phyloP scores from a whole-genome alignment of 2,113 vertebrate genomes.

The Gadus macrocephalus region DNA sequence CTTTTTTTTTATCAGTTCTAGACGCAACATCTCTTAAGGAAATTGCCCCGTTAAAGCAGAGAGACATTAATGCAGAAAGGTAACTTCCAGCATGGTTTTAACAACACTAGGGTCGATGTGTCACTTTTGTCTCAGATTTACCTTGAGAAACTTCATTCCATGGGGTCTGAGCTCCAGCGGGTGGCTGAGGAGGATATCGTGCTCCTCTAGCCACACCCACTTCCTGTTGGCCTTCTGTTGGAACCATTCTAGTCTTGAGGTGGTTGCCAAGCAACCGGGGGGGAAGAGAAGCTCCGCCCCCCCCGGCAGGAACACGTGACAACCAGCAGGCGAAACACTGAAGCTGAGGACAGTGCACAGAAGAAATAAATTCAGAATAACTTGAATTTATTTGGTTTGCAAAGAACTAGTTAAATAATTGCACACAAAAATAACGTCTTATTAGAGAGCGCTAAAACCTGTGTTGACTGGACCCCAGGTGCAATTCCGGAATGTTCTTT shows the following conservation, averaged over 20 bases:
- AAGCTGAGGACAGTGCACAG: conserved; percentile 59
- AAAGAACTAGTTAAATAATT: not conserved
- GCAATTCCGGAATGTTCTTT: conserved; percentile 60
- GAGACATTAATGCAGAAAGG: no score
- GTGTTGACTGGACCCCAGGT: conserved; percentile 66
- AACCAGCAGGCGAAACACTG: conserved; percentile 66
- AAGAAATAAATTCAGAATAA: not conserved
- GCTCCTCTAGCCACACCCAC: conserved; percentile 72
- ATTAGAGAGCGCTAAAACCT: conserved; percentile 46
- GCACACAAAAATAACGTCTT: not conserved
- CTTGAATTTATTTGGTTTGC: not conserved
- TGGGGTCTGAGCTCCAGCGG: conserved; percentile 74
- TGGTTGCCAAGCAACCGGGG: conserved; percentile 48
- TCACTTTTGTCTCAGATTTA: conserved; percentile 17
- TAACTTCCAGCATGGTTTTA: not conserved
- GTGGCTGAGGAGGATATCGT: conserved; percentile 69
- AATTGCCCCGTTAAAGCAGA: no score
- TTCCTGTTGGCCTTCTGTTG: conserved; percentile 63
- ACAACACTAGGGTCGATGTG: not conserved
- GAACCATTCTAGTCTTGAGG: conserved; percentile 59
- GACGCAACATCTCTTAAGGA: no score
- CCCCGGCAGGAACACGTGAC: conserved; percentile 73
- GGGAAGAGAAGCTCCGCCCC: conserved; percentile 76
- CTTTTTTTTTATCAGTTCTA: no score
- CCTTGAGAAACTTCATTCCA: conserved; percentile 70